These are phyloP conservation scores for Caprella mutica DNA, from an alignment of 2,888 invertebrate species.

Conservation along the genomic window DNA sequence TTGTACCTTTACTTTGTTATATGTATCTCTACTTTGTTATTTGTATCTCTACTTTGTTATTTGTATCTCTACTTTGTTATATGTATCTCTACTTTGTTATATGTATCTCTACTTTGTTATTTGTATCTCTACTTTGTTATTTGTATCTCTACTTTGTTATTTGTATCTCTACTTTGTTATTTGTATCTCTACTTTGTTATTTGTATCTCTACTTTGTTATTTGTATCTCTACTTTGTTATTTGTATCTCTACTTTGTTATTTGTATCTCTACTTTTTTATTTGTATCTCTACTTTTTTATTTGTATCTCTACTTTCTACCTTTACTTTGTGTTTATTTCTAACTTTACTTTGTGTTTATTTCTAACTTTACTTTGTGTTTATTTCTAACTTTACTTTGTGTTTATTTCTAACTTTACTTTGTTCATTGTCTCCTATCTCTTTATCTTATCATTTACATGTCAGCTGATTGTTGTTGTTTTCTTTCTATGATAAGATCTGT, in stretches of 20 bases:
- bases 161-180: background rate
- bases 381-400: too few relatives aligned
- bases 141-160: background rate
- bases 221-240: constrained; percentile 1
- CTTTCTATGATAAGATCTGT: too few relatives aligned
- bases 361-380: too few relatives aligned
- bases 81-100: constrained; percentile 3
- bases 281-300: too few relatives aligned
- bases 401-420: too few relatives aligned
- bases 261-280: too few relatives aligned
- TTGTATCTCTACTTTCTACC: background rate
- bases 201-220: background rate
- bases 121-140: constrained; percentile 3
- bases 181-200: background rate
- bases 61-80: background rate
- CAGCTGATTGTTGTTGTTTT: too few relatives aligned
- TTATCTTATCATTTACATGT: too few relatives aligned
- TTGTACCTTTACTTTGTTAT: too few relatives aligned
- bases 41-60: background rate
- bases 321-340: background rate
- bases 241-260: background rate
- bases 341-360: background rate
- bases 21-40: background rate
- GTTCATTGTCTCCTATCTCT: too few relatives aligned
- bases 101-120: constrained; percentile 4